Evolutionary conservation across 2,797 vertebrate species (phyloP), one percentile per base, ranked within the genome.

Genomic region (Fundulus diaphanus): DNA sequence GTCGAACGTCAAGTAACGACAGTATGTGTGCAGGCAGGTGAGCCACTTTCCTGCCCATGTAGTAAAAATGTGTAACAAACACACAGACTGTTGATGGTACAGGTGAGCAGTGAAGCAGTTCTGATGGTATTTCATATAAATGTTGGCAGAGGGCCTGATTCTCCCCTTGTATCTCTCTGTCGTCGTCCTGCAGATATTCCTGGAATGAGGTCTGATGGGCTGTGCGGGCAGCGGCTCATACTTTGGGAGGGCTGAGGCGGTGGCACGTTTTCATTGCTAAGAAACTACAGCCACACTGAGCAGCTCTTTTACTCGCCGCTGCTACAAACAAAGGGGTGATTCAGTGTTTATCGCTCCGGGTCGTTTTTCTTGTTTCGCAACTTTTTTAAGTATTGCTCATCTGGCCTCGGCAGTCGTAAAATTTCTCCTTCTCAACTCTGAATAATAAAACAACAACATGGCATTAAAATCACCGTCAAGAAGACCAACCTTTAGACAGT

Each of bases 201-300:
- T 68, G 78, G 85, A 90, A 85, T 85, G 85, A 83, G 70, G 77
- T 61, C 56, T 44, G 79, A 82, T 84, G 0, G 49, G 59, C 76
- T 0, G 66, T 9, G 82, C 82, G 84, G 77, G 83, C 75, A 68
- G 76, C n/a, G 33, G 73, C 78, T 70, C 78, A 16, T 12, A 68
- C 51, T 51, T 56, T 24, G 0, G 61, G 76, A 77, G 29, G 82
- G 73, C 68, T 70, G 72, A 76, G 59, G 76, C 59, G 54, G 57
- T 68, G 49, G 3, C 69, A 1, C 48, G 27, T 51, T 29, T 73
- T 68, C 16, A 74, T 79, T 48, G 52, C 29, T 57, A 29, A 27
- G 18, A 74, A 76, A 77, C 68, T 61, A 49, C 48, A 16, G n/a
- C 0, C 24, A 48, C 24, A 27, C 22, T 42, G 5, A 42, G 1